Evolutionary conservation across 2,113 vertebrate genomes (phyloP).

Genomic region (Brachyhypopomus occidentalis): DNA sequence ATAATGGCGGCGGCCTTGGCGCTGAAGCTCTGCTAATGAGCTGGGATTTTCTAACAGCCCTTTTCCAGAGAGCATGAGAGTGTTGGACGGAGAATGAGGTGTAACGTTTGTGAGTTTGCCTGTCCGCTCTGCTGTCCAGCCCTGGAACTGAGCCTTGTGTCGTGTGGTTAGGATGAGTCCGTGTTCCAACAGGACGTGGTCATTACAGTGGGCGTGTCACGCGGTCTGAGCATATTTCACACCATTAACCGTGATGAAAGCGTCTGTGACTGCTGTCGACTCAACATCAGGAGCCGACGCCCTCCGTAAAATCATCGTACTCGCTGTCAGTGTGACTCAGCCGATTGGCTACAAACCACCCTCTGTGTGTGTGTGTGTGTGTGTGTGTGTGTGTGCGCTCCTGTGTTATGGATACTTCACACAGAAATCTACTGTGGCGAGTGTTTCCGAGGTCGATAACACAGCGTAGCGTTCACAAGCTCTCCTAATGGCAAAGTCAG

Average conservation of each 20-base stretch:
- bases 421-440: not conserved
- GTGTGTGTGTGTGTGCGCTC: not conserved
- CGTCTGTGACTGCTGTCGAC: conserved; percentile 23
- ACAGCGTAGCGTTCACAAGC: not conserved
- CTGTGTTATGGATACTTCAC: not conserved
- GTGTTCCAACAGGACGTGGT: conserved; percentile 23
- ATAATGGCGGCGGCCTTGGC: not conserved
- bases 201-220: conserved; percentile 34
- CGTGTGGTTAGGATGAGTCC: conserved; percentile 1
- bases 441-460: not conserved
- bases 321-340: conserved; percentile 17
- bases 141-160: conserved; percentile 8
- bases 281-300: not conserved
- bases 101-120: not conserved
- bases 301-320: not conserved
- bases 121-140: not conserved
- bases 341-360: conserved; percentile 7
- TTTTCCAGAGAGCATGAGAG: conserved; percentile 1
- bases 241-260: conserved; percentile 37
- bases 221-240: conserved; percentile 13
- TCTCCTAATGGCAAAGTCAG: conserved; percentile 5
- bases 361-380: conserved; percentile 2
- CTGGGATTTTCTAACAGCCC: too few species aligned
- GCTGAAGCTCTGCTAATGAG: not conserved
- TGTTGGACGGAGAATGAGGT: not conserved